Base-by-base conservation (phyloP, 2,888 invertebrate species). In the Syrphus vitripennis region DNA sequence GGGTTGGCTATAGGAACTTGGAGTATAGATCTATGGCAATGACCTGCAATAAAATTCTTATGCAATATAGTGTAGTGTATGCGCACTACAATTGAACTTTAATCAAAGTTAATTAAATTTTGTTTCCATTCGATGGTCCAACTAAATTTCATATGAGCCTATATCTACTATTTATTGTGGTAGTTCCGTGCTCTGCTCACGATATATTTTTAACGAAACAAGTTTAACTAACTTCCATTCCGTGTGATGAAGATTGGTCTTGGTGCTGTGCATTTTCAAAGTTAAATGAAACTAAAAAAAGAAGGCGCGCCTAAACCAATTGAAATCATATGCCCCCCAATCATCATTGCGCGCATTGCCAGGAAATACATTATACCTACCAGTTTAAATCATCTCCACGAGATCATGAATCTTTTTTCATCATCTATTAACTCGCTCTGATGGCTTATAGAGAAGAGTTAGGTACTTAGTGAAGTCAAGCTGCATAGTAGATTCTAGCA, bases 301-400 rank as follows among this genome's bases (percentile, higher is more conserved):
- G 42, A 26, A 26, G 53, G 55, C 42, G 45, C 45, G 7, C 61
- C 34, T 45, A 45, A 42, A 29, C 55, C 63, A 72, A 79, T 65
- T 67, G 74, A 80, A 80, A 31, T 67, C 59, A 59, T 40, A 53
- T 69, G 42, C 69, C 48, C 55, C 45, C 14, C 53, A n/a, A 70
- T 57, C 74, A 65, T 57, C 40, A 74, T 34, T 9, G 12, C 9
- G 42, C 16, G n/a, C 57, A 67, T 48, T 75, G 71, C 67, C n/a
- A 78, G 78, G 82, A 83, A 59, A 72, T 72, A 42, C 53, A 69
- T 69, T 83, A n/a, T n/a, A n/a, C n/a, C n/a, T n/a, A 83, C 83
- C 34, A 59, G 76, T 65, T 67, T 40, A 72, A 82, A 72, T 78
- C 71, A 71, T 50, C 50, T 29, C 24, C n/a, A n/a, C 42, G 72